Conservation (phyloP, 2,888 invertebrate species). For the Microchrysa polita region DNA sequence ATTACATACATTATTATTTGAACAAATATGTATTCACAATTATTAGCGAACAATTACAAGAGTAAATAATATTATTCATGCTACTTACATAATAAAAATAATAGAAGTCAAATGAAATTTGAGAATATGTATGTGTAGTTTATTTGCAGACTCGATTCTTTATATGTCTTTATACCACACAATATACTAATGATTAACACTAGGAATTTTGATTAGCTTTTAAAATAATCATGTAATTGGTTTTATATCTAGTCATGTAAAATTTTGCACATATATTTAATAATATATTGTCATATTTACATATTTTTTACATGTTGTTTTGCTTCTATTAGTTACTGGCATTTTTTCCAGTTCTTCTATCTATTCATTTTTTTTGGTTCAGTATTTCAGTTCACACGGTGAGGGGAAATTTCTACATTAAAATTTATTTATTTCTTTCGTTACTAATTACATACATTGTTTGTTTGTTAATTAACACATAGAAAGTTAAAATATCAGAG, state of each 20-base stretch:
- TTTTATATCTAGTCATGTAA: constrained; percentile 44
- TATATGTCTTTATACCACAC: background rate
- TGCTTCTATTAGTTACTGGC: constrained; percentile 27
- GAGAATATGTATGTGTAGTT: background rate
- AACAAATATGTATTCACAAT: background rate
- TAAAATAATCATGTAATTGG: constrained; percentile 35
- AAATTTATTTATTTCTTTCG: constrained; percentile 23
- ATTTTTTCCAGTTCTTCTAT: constrained; percentile 25
- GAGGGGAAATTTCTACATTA: constrained; percentile 16
- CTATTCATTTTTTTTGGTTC: background rate
- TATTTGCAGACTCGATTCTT: background rate
- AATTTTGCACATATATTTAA: constrained; percentile 42
- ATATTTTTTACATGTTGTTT: constrained; percentile 31
- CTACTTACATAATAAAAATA: background rate
- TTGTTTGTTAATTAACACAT: no score
- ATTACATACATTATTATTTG: no score
- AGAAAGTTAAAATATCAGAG: background rate
- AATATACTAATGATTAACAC: background rate
- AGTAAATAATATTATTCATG: background rate
- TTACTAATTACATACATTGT: background rate
- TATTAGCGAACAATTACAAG: no score
- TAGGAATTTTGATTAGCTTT: constrained; percentile 25
- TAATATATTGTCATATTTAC: constrained; percentile 37
- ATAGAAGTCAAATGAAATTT: background rate
- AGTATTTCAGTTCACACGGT: constrained; percentile 5